Evolutionary conservation across 2,888 invertebrate genomes (phyloP), one percentile per base, ranked within the genome.

Genomic region (Acronicta alni): DNA sequence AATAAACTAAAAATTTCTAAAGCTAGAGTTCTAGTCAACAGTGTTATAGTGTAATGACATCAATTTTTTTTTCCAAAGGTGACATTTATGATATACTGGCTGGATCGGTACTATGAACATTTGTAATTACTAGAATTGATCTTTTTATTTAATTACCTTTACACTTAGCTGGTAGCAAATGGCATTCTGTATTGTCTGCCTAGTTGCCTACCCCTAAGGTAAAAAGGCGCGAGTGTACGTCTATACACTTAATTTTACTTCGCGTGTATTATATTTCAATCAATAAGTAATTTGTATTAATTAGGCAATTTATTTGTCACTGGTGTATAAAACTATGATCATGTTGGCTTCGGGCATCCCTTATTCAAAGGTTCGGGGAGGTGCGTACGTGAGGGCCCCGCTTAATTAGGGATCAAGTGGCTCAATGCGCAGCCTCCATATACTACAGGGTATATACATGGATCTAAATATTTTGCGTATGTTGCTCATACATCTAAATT

Each of bases 361-460:
- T 81, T 82, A 82, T 84, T 82, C 81, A 85, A 88, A 88, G 82
- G 83, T 86, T 87, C 78, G 80, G 66, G 73, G 79, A 83, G 83
- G 80, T 78, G 75, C 75, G 83, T 77, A 88, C 90, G 89, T 90
- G 90, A 86, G 84, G 77, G 75, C 66, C 72, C 77, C 75, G 72
- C 73, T 79, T 87, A 88, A 89, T 89, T 87, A 86, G 81, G 85
- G 87, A 86, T 86, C 77, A 82, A 80, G 78, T 72, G 74, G 77
- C 75, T 80, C 71, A 70, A 81, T 73, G 77, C 66, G 49, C 67
- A 67, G 62, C 72, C 57, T 32, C 10, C 37, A 43, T 54, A 41
- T 59, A 72, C 56, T 51, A 46, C 57, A 44, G 30, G 7, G n/a
- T n/a, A n/a, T 35, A 43, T 56, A 47, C 54, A 45, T 60, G 52